Evolutionary conservation across 2,888 invertebrate species (phyloP), one percentile per base, ranked within the genome.

Genomic region (Agrenia bidenticulata): DNA sequence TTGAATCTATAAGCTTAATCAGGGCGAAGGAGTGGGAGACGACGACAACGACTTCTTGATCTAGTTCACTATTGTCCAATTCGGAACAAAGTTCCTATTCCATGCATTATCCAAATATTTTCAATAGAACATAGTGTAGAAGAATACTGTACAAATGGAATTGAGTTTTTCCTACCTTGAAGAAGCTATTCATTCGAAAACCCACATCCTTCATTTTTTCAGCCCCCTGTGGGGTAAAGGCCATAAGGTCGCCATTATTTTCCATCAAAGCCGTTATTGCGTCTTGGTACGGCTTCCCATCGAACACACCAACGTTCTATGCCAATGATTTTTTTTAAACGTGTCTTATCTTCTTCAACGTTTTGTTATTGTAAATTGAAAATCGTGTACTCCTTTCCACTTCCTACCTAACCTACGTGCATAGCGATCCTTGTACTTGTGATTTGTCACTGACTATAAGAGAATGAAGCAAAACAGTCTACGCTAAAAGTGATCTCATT

Each of bases 21-120:
- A 69, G 56, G 23, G 68, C 68, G 45, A 65, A 65, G 45, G 68
- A 69, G 23, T 69, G 68, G 9, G 68, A 69, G 5, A 69, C 65
- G 23, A 69, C 62, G 7, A 64, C 65, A 19, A 65, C 63, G n/a
- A 65, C 57, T 60, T 69, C 68, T 57, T 68, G 68, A 9, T 68
- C 68, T 54, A 61, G 21, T 19, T 64, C 59, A 56, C 68, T 64
- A n/a, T 60, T 68, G 59, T 68, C 68, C 27, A 68, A 58, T 15
- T 65, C 68, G 27, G 59, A 23, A 42, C 64, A 68, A 21, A 68
- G 58, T 64, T 68, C 68, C 68, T 68, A 61, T 23, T 32, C 32
- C 32, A 62, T 54, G 13, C 21, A 45, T 45, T 15, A 7, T 45
- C 53, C 23, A 21, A 53, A 53, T 13, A 23, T 19, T 32, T 11